Base-by-base conservation (phyloP, 64 coral and sea anemone genomes). In the Dendronephthya gigantea region DNA sequence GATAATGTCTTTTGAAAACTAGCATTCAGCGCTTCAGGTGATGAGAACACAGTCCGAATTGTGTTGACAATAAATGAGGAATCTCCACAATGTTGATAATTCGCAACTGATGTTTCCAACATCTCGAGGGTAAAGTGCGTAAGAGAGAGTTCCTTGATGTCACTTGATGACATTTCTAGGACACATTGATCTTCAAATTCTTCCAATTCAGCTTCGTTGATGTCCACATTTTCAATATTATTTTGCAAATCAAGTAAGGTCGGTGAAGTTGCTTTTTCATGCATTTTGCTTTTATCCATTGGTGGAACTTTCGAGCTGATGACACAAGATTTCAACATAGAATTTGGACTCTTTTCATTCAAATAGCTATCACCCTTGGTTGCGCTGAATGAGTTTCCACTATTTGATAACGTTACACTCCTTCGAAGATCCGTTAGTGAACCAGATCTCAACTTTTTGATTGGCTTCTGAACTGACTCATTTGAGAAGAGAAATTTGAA, bases 101-200 rank as follows among this genome's bases (percentile, higher is more conserved):
- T 98, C 45, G 85, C 40, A 45, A 93, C 81, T 8, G 92, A 91
- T 23, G 92, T 93, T 39, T 98, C 68, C 9, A 98, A 39, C 92
- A 93, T 98, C 31, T 89, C 82, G 15, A 98, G 83, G 7, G 92
- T 98, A 2, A 98, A 84, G 75, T 98, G 95, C 34, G 95, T 98
- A 27, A 98, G 50, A n/a, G 95, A 98, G 47, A 98, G 93, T 50
- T 98, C 95, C 37, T 93, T 89, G 48, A 70, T 30, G 34, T 90
- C 65, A 35, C 90, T 84, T 40, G 89, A 91, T n/a, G 94, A 98
- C 95, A 98, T 93, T 49, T 98, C 95, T 47, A 98, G 68, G 13
- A 92, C 95, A 88, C 95, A 98, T 86, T 98, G 86, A 40, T 91
- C 91, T 70, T 98, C 95, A 92, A 98, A 98, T 62, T 90, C 87